Conservation (phyloP, 2,888 invertebrate species). For the Pristionchus maxplancki region DNA sequence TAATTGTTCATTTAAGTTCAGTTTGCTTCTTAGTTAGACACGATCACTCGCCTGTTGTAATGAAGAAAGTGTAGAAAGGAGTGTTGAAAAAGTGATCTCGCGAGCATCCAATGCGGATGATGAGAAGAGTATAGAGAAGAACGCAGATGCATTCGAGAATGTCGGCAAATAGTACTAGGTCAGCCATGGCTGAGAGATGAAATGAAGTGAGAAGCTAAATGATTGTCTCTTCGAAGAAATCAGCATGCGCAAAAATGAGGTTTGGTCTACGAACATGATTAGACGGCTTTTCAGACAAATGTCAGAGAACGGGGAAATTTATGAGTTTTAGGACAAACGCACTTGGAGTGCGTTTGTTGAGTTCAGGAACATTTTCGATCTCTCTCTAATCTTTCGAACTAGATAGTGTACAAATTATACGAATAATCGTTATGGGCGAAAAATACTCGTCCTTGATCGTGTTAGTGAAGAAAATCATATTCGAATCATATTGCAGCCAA, state of each 20-base stretch:
- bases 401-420: too few species aligned
- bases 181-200: neutral
- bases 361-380: too few species aligned
- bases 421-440: too few species aligned
- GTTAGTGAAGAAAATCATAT: too few species aligned
- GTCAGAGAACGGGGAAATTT: too few species aligned
- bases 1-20: too few species aligned
- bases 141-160: neutral
- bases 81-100: neutral
- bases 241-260: neutral
- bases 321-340: neutral
- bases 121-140: neutral
- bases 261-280: neutral
- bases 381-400: too few species aligned
- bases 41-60: neutral
- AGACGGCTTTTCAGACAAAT: neutral
- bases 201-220: neutral
- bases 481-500: too few species aligned
- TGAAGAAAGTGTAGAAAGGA: constrained; percentile 30
- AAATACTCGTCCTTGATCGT: too few species aligned
- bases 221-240: neutral
- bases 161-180: too few species aligned
- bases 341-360: too few species aligned
- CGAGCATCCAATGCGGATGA: neutral
- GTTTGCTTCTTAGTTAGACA: too few species aligned